Evolutionary conservation across 2,797 vertebrate species (phyloP).

Genomic region (Parambassis ranga): DNA sequence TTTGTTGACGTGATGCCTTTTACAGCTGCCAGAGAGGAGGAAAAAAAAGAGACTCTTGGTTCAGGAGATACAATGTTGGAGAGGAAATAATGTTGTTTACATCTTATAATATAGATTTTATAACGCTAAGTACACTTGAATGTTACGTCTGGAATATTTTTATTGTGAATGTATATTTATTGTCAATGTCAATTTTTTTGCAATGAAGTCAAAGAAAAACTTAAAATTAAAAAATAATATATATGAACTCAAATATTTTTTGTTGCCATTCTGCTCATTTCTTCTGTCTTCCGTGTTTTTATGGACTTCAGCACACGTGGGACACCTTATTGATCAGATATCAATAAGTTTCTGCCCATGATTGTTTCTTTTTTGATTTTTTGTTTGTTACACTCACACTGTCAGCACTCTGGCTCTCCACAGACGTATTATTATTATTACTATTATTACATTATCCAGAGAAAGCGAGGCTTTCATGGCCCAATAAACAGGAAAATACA

Average conservation of each 20-base stretch:
- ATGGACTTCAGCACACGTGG: no score
- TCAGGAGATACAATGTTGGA: slow-evolving; percentile 25
- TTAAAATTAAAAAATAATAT: slow-evolving; percentile 38
- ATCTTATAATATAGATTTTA: slow-evolving; percentile 62
- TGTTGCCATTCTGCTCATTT: slow-evolving; percentile 1
- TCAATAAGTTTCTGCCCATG: no score
- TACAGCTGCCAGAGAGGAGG: slow-evolving; percentile 10
- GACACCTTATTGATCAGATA: no score
- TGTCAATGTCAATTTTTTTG: slow-evolving; percentile 60
- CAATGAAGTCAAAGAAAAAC: slow-evolving; percentile 38
- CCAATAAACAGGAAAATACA: neutral
- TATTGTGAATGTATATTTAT: slow-evolving; percentile 80
- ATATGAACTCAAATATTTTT: neutral
- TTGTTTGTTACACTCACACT: no score
- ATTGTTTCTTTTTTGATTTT: no score
- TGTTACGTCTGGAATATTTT: slow-evolving; percentile 67
- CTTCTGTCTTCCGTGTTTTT: neutral
- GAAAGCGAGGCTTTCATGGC: neutral
- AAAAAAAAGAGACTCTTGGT: slow-evolving; percentile 32
- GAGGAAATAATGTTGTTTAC: slow-evolving; percentile 68
- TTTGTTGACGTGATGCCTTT: slow-evolving; percentile 63
- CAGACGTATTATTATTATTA: no score
- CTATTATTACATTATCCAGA: neutral
- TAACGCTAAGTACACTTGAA: slow-evolving; percentile 68
- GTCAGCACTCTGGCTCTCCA: no score